Percentiles rank a stretch among this genome's conserved stretches.
Evolutionary conservation across 2,888 invertebrate genomes (phyloP).

Genomic region (Opisthograptis luteolata): DNA sequence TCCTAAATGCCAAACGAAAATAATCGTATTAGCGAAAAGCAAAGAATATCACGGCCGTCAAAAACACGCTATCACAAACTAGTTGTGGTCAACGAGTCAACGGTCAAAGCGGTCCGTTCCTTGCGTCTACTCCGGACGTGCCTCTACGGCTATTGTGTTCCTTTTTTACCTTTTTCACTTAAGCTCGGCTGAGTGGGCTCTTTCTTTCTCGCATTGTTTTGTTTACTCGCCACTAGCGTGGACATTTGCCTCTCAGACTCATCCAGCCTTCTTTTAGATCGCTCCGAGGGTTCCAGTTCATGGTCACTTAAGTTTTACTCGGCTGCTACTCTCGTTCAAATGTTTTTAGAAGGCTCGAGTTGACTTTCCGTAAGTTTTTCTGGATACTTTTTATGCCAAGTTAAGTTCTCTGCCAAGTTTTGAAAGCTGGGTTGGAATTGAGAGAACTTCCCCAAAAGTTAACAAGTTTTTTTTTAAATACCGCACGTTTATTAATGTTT

Average conservation of each 20-base stretch:
- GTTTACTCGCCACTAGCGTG: constrained; percentile 63
- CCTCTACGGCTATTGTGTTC: constrained; percentile 69
- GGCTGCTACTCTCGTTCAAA: constrained; percentile 36
- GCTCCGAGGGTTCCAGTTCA: constrained; percentile 51
- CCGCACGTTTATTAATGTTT: too few species aligned
- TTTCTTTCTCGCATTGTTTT: constrained; percentile 67
- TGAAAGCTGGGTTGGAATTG: neutral
- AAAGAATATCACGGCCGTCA: constrained; percentile 1
- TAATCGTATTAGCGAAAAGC: constrained; percentile 3
- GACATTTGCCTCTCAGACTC: constrained; percentile 68
- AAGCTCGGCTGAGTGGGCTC: constrained; percentile 65
- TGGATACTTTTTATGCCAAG: constrained; percentile 6
- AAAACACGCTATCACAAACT: constrained; percentile 38
- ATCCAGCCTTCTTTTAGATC: constrained; percentile 50
- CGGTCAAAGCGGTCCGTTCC: constrained; percentile 59
- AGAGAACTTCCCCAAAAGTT: neutral
- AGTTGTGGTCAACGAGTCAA: constrained; percentile 56
- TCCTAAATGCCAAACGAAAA: neutral
- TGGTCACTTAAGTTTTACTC: constrained; percentile 52
- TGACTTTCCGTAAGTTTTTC: constrained; percentile 30
- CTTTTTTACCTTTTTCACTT: constrained; percentile 67
- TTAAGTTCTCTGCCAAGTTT: neutral
- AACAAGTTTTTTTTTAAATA: constrained; percentile 32
- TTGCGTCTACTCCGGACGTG: constrained; percentile 65
- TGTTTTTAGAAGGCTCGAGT: constrained; percentile 39